Conservation (phyloP, 30 jellyfish, hydroid and myxozoan species). For the Calvadosia cruxmelitensis region DNA sequence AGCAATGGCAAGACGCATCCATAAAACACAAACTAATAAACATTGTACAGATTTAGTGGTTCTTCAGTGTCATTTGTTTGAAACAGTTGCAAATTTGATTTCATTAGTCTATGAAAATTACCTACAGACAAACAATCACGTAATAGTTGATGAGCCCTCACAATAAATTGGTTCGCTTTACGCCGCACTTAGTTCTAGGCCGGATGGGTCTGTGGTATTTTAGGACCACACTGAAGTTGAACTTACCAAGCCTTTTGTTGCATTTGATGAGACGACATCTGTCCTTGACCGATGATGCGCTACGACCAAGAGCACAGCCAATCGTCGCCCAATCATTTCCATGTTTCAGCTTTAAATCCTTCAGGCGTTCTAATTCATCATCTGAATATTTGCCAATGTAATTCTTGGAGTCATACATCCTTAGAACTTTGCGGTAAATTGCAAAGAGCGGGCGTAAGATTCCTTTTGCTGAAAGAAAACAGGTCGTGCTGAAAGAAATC, state of each 20-base stretch:
- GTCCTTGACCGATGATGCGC: conserved; percentile 88
- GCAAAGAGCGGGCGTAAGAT: conserved; percentile 73
- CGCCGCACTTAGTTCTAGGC: no score
- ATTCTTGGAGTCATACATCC: conserved; percentile 66
- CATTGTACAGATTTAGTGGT: not conserved
- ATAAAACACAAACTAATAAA: not conserved
- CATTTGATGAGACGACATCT: conserved; percentile 54
- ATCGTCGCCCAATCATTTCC: conserved; percentile 77
- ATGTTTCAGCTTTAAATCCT: conserved; percentile 23
- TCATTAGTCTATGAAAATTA: not conserved
- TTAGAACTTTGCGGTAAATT: conserved; percentile 64
- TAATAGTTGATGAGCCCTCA: no score
- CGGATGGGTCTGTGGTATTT: no score
- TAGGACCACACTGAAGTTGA: not conserved
- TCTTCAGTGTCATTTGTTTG: not conserved
- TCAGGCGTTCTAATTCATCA: conserved; percentile 61
- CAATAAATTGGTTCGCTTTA: no score
- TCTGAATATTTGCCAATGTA: conserved; percentile 74
- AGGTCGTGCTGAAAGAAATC: no score
- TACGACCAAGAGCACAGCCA: conserved; percentile 71
- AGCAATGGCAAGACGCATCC: no score
- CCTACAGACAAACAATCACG: not conserved
- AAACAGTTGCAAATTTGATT: not conserved
- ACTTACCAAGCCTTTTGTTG: conserved; percentile 47
- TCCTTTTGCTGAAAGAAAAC: conserved; percentile 45